Percentiles rank a stretch among this genome's conserved stretches.
phyloP scores from a whole-genome alignment of 2,797 vertebrate species.

The Myripristis murdjan region DNA sequence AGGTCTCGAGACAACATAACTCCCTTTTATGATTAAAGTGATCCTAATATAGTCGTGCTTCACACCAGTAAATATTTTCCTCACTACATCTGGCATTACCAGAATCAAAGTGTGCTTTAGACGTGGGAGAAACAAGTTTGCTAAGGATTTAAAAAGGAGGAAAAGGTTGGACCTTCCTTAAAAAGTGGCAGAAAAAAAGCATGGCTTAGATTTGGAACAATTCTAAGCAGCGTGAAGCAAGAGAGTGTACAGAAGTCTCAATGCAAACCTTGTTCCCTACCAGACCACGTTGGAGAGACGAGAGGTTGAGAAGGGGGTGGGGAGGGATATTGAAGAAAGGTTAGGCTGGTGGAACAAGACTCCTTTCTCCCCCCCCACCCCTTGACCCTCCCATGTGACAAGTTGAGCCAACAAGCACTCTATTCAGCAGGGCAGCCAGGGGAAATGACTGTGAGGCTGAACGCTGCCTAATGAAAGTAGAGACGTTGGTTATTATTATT shows the following conservation, averaged over 20 bases:
- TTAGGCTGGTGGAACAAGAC: conserved; percentile 86
- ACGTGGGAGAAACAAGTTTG: conserved; percentile 68
- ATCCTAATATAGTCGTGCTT: conserved; percentile 75
- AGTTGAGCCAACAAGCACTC: conserved; percentile 86
- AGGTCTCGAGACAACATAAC: conserved; percentile 40
- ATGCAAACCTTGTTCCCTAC: conserved; percentile 84
- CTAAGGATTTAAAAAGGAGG: conserved; percentile 67
- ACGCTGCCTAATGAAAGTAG: conserved; percentile 83
- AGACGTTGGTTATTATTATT: conserved; percentile 81
- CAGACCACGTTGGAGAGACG: conserved; percentile 79
- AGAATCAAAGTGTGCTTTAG: conserved; percentile 78
- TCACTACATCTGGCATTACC: conserved; percentile 61
- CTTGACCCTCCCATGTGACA: conserved; percentile 87
- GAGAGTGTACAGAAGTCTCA: conserved; percentile 79
- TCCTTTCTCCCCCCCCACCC: conserved; percentile 84
- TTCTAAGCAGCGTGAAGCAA: conserved; percentile 78
- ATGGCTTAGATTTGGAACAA: conserved; percentile 78
- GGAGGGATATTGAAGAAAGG: conserved; percentile 85
- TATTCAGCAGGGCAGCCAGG: conserved; percentile 82
- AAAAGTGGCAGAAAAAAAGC: conserved; percentile 54
- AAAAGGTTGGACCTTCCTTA: conserved; percentile 65
- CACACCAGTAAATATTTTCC: conserved; percentile 76
- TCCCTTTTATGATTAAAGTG: conserved; percentile 48
- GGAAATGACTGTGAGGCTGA: conserved; percentile 81
- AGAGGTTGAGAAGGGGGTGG: conserved; percentile 77